Evolutionary conservation across 2,888 invertebrate genomes (phyloP), one percentile per base, ranked within the genome.

Genomic region (Xanthorhoe designata): DNA sequence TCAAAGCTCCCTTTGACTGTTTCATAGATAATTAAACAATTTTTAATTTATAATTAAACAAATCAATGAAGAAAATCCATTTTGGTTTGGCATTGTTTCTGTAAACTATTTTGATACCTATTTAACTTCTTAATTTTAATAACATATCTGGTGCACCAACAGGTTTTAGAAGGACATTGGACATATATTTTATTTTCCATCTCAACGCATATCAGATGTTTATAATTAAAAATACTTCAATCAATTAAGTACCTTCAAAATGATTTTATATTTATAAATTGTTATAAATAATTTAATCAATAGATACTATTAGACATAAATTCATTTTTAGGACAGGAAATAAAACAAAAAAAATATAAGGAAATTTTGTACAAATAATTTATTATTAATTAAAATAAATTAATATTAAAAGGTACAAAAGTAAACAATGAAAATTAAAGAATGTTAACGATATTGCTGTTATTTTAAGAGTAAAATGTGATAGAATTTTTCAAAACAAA

Each of bases 391-490:
- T 59, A 64, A 68, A 61, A 63, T 52, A 63, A 63, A 51, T 19
- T 59, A 59, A 67, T 61, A 63, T 35, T 49, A 53, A 64, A 57
- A 57, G n/a, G 60, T 64, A 67, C 60, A 67, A 52, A 70, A 64
- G 24, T 38, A 63, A 59, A 64, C n/a, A 61, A 66, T 42, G 47
- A 45, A 64, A 62, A 61, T 17, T 51, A 49, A 45, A 57, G 17
- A 54, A 64, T 55, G 8, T 38, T 50, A 42, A 64, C n/a, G 7
- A 53, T 47, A 57, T 57, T 56, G 47, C 32, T 56, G 29, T 55
- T 58, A 42, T 62, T 29, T 24, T 53, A 49, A 18, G 38, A 18
- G 8, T 24, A 55, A 47, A 65, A 59, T 45, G 54, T 56, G 38
- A 42, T 47, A 47, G 18, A 55, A 62, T 51, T 6, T 52, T 52